Evolutionary conservation across 2,797 vertebrate species (phyloP).

Genomic region (Phrynocephalus vlangalii): DNA sequence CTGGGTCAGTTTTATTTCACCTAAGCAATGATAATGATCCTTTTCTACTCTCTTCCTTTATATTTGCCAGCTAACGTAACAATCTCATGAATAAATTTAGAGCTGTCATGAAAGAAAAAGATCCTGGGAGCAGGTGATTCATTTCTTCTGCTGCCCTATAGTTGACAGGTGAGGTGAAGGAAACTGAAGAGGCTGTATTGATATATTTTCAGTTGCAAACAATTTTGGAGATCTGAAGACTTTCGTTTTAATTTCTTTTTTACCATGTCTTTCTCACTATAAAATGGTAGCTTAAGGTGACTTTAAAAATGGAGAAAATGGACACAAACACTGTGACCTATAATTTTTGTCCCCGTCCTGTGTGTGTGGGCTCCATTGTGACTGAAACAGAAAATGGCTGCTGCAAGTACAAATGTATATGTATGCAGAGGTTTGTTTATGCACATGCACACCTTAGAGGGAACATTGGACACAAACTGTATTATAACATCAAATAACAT

Average conservation of each 20-base stretch:
- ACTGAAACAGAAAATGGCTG: too few relatives aligned
- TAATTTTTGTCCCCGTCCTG: too few relatives aligned
- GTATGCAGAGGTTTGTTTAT: too few relatives aligned
- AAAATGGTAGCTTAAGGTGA: neutral
- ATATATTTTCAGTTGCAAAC: neutral
- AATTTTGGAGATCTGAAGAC: neutral
- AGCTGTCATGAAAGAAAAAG: slow-evolving; percentile 41
- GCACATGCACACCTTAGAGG: too few relatives aligned
- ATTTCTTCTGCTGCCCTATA: slow-evolving; percentile 36
- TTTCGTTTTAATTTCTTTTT: slow-evolving; percentile 21
- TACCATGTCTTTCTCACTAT: neutral
- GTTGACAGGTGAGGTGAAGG: slow-evolving; percentile 49
- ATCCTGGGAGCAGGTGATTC: slow-evolving; percentile 23
- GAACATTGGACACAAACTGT: too few relatives aligned
- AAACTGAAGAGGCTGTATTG: slow-evolving; percentile 25
- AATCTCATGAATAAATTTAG: slow-evolving; percentile 54
- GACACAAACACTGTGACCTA: neutral
- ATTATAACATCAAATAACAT: too few relatives aligned
- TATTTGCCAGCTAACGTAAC: slow-evolving; percentile 32
- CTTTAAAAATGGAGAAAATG: neutral
- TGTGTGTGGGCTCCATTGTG: too few relatives aligned
- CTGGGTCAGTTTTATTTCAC: slow-evolving; percentile 35
- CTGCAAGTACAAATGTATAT: too few relatives aligned
- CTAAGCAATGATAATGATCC: slow-evolving; percentile 47
- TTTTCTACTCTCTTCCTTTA: slow-evolving; percentile 35